Evolutionary conservation across 2,888 invertebrate genomes (phyloP).

Genomic region (Melinopterus prodromus): DNA sequence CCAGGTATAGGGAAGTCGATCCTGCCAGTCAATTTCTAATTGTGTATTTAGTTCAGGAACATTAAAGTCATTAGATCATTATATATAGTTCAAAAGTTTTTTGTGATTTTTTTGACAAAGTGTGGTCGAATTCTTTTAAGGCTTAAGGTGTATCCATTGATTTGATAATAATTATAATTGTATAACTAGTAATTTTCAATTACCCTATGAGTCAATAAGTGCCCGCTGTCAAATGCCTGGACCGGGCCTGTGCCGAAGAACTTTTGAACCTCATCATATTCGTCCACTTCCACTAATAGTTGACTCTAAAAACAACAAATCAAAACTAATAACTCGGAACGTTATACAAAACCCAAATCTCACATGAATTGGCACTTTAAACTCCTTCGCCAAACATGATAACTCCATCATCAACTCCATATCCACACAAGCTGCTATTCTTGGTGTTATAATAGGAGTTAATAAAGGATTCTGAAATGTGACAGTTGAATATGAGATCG

Average conservation of each 20-base stretch:
- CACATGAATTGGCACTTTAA: conserved; percentile 75
- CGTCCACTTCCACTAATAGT: conserved; percentile 81
- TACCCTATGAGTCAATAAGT: conserved; percentile 81
- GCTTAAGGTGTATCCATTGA: too few relatives aligned
- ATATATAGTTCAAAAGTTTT: too few relatives aligned
- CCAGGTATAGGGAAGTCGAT: too few relatives aligned
- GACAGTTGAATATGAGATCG: neutral
- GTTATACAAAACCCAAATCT: neutral
- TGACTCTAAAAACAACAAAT: conserved; percentile 73
- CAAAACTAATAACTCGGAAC: neutral
- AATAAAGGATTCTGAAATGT: conserved; percentile 73
- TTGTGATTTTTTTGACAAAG: too few relatives aligned
- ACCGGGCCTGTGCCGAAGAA: conserved; percentile 72
- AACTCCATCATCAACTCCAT: conserved; percentile 74
- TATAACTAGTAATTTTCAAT: conserved; percentile 6
- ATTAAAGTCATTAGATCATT: too few relatives aligned
- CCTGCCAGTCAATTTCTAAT: too few relatives aligned
- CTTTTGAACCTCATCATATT: conserved; percentile 72
- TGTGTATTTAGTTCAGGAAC: too few relatives aligned
- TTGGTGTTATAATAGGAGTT: conserved; percentile 82
- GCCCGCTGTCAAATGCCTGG: conserved; percentile 77
- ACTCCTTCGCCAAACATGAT: conserved; percentile 71
- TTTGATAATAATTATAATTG: too few relatives aligned
- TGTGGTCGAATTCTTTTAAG: too few relatives aligned
- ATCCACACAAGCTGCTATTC: conserved; percentile 85